These are phyloP conservation scores for Notocelia uddmanniana DNA, from an alignment of 2,888 invertebrate genomes.

Conservation along the genomic window DNA sequence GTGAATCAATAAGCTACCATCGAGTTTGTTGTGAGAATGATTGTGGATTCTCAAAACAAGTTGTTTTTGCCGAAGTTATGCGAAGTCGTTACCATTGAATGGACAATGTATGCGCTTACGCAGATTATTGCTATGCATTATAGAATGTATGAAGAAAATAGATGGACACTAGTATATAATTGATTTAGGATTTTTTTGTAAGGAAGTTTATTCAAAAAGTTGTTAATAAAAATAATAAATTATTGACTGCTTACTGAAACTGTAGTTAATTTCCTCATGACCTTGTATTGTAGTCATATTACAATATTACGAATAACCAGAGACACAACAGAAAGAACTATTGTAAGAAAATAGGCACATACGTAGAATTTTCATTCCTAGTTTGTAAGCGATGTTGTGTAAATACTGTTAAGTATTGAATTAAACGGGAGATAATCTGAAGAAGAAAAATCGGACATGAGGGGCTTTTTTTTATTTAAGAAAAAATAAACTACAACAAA, in stretches of 20 bases:
- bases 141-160: not conserved
- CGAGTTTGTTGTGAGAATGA: not conserved
- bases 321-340: no score
- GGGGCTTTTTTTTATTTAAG: no score
- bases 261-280: not conserved
- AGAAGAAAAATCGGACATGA: no score
- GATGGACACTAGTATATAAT: not conserved
- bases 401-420: no score
- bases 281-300: not conserved
- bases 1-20: no score
- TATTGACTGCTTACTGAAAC: not conserved
- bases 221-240: not conserved
- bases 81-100: slow-evolving; percentile 35
- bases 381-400: no score
- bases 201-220: not conserved
- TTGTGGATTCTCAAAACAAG: slow-evolving; percentile 20
- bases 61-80: slow-evolving; percentile 19
- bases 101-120: slow-evolving; percentile 13
- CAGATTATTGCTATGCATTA: slow-evolving; percentile 14
- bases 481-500: no score
- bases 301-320: not conserved
- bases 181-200: not conserved
- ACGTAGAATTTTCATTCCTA: no score
- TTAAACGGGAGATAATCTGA: no score
- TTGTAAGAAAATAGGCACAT: no score